Evolutionary conservation across 2,113 vertebrate species (phyloP), one percentile per base, ranked within the genome.

Genomic region (Peromyscus leucopus): DNA sequence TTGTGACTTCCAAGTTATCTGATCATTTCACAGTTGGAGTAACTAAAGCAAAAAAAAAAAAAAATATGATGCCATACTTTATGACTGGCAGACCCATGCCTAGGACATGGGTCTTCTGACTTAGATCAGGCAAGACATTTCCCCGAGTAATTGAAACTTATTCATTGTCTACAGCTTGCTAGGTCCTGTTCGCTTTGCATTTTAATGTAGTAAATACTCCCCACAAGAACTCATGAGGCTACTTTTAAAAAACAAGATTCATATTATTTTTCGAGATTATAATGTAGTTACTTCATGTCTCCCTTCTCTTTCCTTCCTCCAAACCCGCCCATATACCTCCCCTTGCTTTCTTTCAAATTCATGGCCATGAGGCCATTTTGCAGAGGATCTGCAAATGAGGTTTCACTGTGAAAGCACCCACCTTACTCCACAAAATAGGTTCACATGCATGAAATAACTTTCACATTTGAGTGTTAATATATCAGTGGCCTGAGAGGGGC

Each of bases 21-120:
- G 67, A 79, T 95, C 85, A 91, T 96, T 96, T 95, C 91, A 93
- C 22, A 96, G 78, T 69, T 95, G 74, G 67, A 71, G 31, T 83
- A 87, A 96, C 39, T 91, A 78, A 94, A 42, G 63, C 1, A 13
- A 16, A 79, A 55, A 89, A 36, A 13, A 16, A 79, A 55, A 89
- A 36, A 84, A 42, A 63, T 93, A 93, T 65, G 87, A 13, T 91
- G 85, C 76, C n/a, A 65, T 42, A 11, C 15, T 59, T 59, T 86
- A 79, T 87, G 33, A 57, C 39, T 59, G 84, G 42, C 19, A 88
- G 71, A 84, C 74, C 8, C 19, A 28, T 11, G 33, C 74, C 61
- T 84, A 74, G n/a, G n/a, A 80, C 93, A 8, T 90, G 72, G 16
- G 3, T 69, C 46, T n/a, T 92, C 86, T 33, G 57, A 90, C 19